Conservation (phyloP, 1,140 invertebrate genomes). For the Ceratina japonica region DNA sequence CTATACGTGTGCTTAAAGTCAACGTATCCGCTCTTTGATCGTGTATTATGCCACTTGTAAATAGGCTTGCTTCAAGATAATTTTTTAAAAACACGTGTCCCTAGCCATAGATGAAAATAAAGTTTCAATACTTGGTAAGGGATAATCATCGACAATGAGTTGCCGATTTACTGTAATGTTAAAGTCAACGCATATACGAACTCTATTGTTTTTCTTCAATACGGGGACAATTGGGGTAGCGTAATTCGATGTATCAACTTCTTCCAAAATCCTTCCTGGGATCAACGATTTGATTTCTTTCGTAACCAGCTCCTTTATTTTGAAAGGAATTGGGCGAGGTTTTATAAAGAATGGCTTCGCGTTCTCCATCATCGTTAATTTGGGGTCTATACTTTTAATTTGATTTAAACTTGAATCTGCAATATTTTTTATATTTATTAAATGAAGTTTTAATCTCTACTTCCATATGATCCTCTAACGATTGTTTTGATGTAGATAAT, state of each 20-base stretch:
- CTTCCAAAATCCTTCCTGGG: background rate
- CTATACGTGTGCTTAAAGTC: too few relatives aligned
- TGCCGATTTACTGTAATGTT: background rate
- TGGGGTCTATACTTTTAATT: background rate
- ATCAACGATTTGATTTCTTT: background rate
- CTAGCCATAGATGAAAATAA: background rate
- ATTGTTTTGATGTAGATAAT: too few relatives aligned
- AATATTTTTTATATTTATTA: background rate
- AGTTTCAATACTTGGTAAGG: too few relatives aligned
- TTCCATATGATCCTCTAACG: too few relatives aligned
- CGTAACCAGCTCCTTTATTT: background rate
- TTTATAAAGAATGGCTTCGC: background rate
- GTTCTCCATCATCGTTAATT: background rate
- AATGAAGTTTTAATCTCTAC: too few relatives aligned
- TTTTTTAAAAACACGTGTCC: background rate
- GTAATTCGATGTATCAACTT: background rate
- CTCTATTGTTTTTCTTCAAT: background rate
- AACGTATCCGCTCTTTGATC: too few relatives aligned
- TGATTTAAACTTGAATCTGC: background rate
- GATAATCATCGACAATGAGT: background rate
- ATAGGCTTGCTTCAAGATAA: background rate
- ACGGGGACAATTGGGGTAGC: background rate
- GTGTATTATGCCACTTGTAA: too few relatives aligned
- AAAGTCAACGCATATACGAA: background rate
- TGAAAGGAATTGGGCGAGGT: background rate